Percentiles rank a stretch among this genome's conserved stretches.
Evolutionary conservation across 2,888 invertebrate species (phyloP).

Genomic region (Troglohyphantes excavatus): DNA sequence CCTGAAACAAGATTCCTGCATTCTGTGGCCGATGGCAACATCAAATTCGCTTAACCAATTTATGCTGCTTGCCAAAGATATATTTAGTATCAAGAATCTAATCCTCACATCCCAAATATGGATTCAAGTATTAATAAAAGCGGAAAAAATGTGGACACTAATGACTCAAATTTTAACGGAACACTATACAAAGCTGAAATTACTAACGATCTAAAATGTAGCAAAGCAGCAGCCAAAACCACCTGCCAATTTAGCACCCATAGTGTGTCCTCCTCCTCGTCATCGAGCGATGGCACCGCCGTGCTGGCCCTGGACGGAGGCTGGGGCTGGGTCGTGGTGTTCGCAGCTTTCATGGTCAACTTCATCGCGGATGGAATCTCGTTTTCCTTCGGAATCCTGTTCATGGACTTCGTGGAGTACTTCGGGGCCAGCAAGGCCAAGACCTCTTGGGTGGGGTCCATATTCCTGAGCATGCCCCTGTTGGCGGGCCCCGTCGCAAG

Average conservation of each 20-base stretch:
- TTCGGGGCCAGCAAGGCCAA: constrained; percentile 92
- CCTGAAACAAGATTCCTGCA: constrained; percentile 56
- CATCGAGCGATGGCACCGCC: not conserved
- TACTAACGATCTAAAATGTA: constrained; percentile 28
- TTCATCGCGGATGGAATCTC: constrained; percentile 95
- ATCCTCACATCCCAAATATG: constrained; percentile 63
- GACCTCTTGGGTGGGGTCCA: constrained; percentile 94
- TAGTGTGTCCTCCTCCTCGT: constrained; percentile 58
- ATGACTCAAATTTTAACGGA: constrained; percentile 72
- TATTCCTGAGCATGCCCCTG: constrained; percentile 95
- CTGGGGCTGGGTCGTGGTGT: constrained; percentile 96
- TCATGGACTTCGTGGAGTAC: constrained; percentile 91
- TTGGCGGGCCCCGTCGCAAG: constrained; percentile 92
- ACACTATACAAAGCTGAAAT: constrained; percentile 53
- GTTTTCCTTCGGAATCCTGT: constrained; percentile 95
- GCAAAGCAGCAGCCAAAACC: constrained; percentile 11
- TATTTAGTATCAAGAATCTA: constrained; percentile 68
- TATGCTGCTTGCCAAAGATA: constrained; percentile 68
- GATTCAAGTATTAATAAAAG: constrained; percentile 70
- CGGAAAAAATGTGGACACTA: constrained; percentile 73
- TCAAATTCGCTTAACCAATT: constrained; percentile 56
- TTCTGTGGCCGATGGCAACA: constrained; percentile 78
- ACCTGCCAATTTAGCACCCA: constrained; percentile 40
- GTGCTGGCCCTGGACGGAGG: constrained; percentile 87
- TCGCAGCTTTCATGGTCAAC: constrained; percentile 93